Evolutionary conservation across 2,797 vertebrate species (phyloP), one percentile per base, ranked within the genome.

Genomic region (Tapera naevia): DNA sequence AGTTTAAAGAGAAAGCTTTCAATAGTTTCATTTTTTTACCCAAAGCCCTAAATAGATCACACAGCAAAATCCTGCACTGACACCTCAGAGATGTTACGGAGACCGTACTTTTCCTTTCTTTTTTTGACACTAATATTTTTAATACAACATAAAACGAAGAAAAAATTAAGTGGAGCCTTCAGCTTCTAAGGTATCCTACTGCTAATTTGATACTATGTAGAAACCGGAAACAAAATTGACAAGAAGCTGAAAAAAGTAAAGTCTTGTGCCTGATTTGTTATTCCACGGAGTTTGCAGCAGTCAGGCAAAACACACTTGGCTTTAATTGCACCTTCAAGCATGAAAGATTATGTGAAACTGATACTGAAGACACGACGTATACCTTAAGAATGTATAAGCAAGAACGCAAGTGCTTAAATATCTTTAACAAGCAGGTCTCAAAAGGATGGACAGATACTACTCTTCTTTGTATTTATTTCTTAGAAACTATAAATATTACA

Each of bases 41-140:
- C 5, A 53, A 89, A 91, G 94, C 76, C 78, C 76, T 84, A 91
- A 80, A 86, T 88, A 91, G 89, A 96, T 95, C 94, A 95, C 86
- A 95, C 66, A 79, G 86, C 85, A 94, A 96, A 96, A 96, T 82
- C 80, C 92, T 73, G 66, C 88, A 71, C 88, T 86, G 88, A 91
- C 73, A 93, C 70, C 95, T 93, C 88, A 92, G 88, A 92, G 80
- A 43, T 79, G 56, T 51, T 64, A 64, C 5, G 5, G 79, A 91
- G 71, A 88, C 41, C 46, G 22, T 30, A 10, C 89, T 88, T 65
- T 79, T 48, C 13, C 58, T 74, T 75, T 92, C 95, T 85, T 75
- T 86, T 93, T 86, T 75, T 90, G 82, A 89, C 62, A 90, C 46
- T 73, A 75, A 45, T 91, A 72, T 93, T 93, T 95, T 96, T 84